Evolutionary conservation across 2,113 vertebrate species (phyloP), one percentile per base, ranked within the genome.

Genomic region (Tupaia tana): DNA sequence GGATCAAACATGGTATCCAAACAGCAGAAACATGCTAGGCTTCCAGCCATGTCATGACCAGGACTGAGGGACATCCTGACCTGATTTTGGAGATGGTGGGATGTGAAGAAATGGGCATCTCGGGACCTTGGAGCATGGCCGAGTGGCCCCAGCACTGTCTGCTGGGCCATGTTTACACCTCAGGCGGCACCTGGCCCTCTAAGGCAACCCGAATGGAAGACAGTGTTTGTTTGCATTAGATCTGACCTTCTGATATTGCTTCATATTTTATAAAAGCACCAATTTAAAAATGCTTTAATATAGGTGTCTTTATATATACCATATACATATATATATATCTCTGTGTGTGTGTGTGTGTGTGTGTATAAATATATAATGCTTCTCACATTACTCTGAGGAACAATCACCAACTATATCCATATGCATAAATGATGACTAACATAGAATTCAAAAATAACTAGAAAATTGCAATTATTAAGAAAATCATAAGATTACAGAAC

Each of bases 11-110:
- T 1, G 2, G 4, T 27, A 3, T 15, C 14, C 20, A 43, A 43
- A 43, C 43, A 43, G 43, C 43, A 43, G 43, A 43, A 43, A 43
- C 43, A 43, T 43, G 43, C 6, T 43, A 43, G 43, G 43, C 43
- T 43, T 43, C 43, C 43, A 43, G 43, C 6, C 24, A 25, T 4
- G 24, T 22, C 14, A 0, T 74, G 59, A 6, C 3, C 2, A 2
- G 19, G 73, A 19, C 4, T 0, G 13, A 31, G n/a, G 63, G 70
- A 14, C 12, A 0, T 20, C 22, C 58, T 43, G 29, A 14, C 18
- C 58, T 43, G 29, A 14, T 10, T 61, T 58, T 27, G 11, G 4
- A 24, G 18, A 20, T 0, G 4, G 0, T 13, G 10, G 0, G 1
- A 61, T 9, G 7, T 10, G 34, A 16, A 25, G 24, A 14, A 19